Conservation (phyloP, 1,140 invertebrate genomes). For the Coenobita brevimanus region DNA sequence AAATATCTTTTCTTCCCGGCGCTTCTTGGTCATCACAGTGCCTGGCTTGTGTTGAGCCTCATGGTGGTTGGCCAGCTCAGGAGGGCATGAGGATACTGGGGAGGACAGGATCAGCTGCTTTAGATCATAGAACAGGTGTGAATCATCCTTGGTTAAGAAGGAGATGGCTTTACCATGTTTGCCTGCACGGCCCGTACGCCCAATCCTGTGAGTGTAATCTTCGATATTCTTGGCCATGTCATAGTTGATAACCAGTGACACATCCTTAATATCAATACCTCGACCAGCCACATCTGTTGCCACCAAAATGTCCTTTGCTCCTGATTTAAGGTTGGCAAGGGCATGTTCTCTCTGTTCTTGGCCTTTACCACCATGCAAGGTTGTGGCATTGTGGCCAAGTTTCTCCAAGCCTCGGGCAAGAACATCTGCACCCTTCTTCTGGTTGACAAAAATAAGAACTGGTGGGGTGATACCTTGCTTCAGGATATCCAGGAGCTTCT, state of each 20-base stretch:
- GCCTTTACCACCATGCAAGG: slow-evolving; percentile 99
- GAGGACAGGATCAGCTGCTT: slow-evolving; percentile 93
- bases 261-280: slow-evolving; percentile 99
- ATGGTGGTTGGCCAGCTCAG: slow-evolving; percentile 97
- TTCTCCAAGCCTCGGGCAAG: slow-evolving; percentile 97
- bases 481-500: slow-evolving; percentile 90
- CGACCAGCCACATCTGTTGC: slow-evolving; percentile 99
- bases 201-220: slow-evolving; percentile 79
- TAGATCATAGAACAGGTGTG: slow-evolving; percentile 95
- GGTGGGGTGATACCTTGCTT: slow-evolving; percentile 93
- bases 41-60: slow-evolving; percentile 99
- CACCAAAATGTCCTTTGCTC: slow-evolving; percentile 97
- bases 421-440: slow-evolving; percentile 99
- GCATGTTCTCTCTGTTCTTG: slow-evolving; percentile 99
- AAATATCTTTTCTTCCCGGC: slow-evolving; percentile 84
- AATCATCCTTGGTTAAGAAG: slow-evolving; percentile 98
- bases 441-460: slow-evolving; percentile 99
- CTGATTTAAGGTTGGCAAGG: slow-evolving; percentile 91
- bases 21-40: slow-evolving; percentile 93
- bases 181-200: slow-evolving; percentile 86
- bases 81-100: slow-evolving; percentile 96
- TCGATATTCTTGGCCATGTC: slow-evolving; percentile 99
- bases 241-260: slow-evolving; percentile 98
- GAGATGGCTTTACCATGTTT: slow-evolving; percentile 97
- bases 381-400: slow-evolving; percentile 96